phyloP scores from a whole-genome alignment of 2,797 vertebrate species.

The Amblyraja radiata region DNA sequence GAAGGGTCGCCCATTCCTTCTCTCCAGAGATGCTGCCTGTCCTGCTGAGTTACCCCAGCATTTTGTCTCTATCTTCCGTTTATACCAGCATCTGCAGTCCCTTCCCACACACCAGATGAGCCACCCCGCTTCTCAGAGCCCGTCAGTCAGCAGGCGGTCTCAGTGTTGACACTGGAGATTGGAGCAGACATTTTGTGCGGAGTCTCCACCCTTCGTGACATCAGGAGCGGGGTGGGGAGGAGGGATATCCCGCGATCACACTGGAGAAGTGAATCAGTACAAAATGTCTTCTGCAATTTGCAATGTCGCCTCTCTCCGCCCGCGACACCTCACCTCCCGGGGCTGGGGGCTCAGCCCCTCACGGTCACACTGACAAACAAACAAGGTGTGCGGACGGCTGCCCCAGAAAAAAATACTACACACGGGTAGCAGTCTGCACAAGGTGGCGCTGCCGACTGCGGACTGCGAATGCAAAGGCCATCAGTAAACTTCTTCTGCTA shows the following conservation, averaged over 20 bases:
- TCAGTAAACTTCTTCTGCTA: no score
- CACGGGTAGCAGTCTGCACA: not conserved
- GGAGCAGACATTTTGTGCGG: slow-evolving; percentile 27
- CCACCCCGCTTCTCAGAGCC: not conserved
- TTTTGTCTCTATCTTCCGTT: no score
- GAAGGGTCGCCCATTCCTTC: no score
- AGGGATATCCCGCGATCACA: not conserved
- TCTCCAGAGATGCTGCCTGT: no score
- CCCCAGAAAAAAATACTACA: no score
- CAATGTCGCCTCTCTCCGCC: not conserved
- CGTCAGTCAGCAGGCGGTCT: not conserved
- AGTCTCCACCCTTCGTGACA: not conserved
- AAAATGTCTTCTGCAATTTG: not conserved
- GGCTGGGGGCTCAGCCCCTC: no score
- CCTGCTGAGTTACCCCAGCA: no score
- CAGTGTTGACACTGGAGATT: not conserved
- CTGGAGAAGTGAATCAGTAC: not conserved
- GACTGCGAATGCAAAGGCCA: not conserved
- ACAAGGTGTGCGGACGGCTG: no score
- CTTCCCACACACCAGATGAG: no score
- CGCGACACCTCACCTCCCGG: no score
- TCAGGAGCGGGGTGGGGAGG: not conserved
- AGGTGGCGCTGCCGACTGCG: slow-evolving; percentile 10
- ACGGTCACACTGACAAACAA: no score
- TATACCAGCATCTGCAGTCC: no score